These are phyloP conservation scores for Thereva unica DNA, from an alignment of 2,888 invertebrate genomes.

Conservation along the genomic window DNA sequence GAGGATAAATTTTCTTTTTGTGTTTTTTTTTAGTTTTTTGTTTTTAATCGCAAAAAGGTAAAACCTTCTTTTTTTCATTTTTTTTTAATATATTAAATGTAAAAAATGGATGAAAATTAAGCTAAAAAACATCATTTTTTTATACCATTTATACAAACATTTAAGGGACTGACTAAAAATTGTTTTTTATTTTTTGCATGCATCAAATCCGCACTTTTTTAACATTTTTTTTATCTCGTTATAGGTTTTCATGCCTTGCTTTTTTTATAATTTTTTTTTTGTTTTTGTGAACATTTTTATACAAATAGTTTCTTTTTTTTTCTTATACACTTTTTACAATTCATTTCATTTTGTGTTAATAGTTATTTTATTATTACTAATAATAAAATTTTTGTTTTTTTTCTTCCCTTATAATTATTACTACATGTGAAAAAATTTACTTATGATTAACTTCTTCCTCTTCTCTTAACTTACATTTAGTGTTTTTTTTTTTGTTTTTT, in stretches of 20 bases:
- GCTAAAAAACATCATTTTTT: conserved; percentile 28
- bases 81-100: conserved; percentile 15
- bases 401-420: conserved; percentile 26
- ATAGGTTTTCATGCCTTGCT: conserved; percentile 23
- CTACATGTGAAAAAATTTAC: conserved; percentile 33
- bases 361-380: conserved; percentile 32
- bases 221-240: conserved; percentile 30
- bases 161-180: conserved; percentile 33
- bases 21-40: too few relatives aligned
- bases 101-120: conserved; percentile 29
- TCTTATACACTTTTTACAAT: conserved; percentile 22
- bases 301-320: conserved; percentile 22
- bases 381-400: conserved; percentile 16
- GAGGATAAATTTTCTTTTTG: conserved; percentile 26
- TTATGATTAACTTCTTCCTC: conserved; percentile 18
- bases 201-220: conserved; percentile 32
- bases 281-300: conserved; percentile 32
- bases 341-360: conserved; percentile 26
- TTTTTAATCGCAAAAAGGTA: conserved; percentile 22
- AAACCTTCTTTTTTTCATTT: conserved; percentile 15
- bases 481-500: not conserved
- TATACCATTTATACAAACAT: conserved; percentile 26
- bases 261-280: conserved; percentile 28
- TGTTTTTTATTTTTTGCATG: conserved; percentile 27
- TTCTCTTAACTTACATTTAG: conserved; percentile 16